Evolutionary conservation across 2,113 vertebrate species (phyloP).

Genomic region (Platichthys stellatus): DNA sequence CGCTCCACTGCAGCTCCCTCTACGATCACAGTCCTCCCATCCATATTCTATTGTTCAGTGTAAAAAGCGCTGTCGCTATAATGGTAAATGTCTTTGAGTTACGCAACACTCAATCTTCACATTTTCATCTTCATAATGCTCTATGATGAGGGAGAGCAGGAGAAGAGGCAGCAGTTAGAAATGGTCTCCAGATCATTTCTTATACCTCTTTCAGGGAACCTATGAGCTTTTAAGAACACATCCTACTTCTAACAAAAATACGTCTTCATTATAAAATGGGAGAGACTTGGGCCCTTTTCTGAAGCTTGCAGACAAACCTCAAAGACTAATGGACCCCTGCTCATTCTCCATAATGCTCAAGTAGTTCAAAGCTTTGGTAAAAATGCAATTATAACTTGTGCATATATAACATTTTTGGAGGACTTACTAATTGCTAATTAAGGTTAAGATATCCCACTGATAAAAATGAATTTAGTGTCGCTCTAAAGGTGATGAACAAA

Average conservation of each 20-base stretch:
- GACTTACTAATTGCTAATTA: conserved; percentile 34
- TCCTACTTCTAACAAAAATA: background rate
- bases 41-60: conserved; percentile 33
- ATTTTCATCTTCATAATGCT: conserved; percentile 40
- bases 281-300: conserved; percentile 23
- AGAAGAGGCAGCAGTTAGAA: conserved; percentile 17
- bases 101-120: conserved; percentile 36
- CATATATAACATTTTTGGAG: conserved; percentile 2
- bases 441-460: conserved; percentile 5
- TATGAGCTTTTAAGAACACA: background rate
- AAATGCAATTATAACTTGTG: conserved; percentile 31
- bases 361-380: conserved; percentile 24
- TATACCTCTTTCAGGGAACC: conserved; percentile 4
- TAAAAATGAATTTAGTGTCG: conserved; percentile 20
- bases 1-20: background rate
- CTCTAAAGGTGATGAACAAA: conserved; percentile 20
- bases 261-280: conserved; percentile 26
- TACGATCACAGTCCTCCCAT: conserved; percentile 24
- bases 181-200: conserved; percentile 36
- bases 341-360: conserved; percentile 27
- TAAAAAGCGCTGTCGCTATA: conserved; percentile 30
- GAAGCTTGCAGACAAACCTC: conserved; percentile 16
- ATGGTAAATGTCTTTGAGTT: conserved; percentile 29
- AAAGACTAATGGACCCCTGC: conserved; percentile 21
- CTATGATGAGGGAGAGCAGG: conserved; percentile 13